phyloP scores from a whole-genome alignment of 1,140 invertebrate genomes.

The Maconellicoccus hirsutus region DNA sequence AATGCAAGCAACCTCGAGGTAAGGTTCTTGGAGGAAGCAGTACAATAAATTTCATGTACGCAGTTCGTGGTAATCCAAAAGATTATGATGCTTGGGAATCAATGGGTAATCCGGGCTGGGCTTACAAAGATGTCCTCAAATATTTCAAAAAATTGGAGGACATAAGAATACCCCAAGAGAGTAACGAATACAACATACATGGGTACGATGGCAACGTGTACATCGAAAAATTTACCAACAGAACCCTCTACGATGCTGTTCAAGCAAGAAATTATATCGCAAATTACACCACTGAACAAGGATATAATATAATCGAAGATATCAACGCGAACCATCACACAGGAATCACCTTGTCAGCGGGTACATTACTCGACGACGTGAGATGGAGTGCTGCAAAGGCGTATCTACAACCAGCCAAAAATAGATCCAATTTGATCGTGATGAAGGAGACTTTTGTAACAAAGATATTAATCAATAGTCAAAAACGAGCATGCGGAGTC shows the following conservation, averaged over 20 bases:
- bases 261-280: conserved; percentile 65
- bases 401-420: conserved; percentile 23
- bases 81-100: conserved; percentile 64
- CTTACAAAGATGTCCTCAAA: conserved; percentile 70
- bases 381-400: conserved; percentile 59
- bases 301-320: conserved; percentile 45
- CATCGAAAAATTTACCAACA: neutral
- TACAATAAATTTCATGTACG: conserved; percentile 64
- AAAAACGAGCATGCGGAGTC: conserved; percentile 55
- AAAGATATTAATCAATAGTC: conserved; percentile 52
- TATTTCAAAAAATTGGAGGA: conserved; percentile 76
- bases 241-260: neutral
- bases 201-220: neutral
- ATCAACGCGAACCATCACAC: neutral
- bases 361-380: conserved; percentile 49
- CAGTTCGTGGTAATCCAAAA: conserved; percentile 59
- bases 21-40: conserved; percentile 29
- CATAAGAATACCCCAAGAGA: conserved; percentile 63
- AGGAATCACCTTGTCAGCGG: neutral
- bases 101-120: conserved; percentile 57
- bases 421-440: conserved; percentile 48
- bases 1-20: conserved; percentile 26
- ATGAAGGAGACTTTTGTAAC: conserved; percentile 50
- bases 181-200: conserved; percentile 47
- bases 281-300: conserved; percentile 74